These are phyloP conservation scores for Coilia nasus DNA, from an alignment of 2,797 vertebrate genomes.

Conservation along the genomic window DNA sequence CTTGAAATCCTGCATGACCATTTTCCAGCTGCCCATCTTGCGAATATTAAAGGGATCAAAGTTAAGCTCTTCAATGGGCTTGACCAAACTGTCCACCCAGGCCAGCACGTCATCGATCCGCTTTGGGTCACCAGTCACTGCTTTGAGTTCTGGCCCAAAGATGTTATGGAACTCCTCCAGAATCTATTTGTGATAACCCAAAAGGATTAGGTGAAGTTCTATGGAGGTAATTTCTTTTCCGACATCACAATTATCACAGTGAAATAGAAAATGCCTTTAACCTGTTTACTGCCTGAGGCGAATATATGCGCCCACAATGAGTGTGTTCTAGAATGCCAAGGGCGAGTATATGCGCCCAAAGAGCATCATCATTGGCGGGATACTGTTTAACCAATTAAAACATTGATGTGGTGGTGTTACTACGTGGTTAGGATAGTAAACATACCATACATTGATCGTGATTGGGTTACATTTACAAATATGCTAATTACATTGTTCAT, in stretches of 20 bases:
- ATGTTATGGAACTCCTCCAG: constrained; percentile 88
- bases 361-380: too few relatives aligned
- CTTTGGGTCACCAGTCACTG: constrained; percentile 84
- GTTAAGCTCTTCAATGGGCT: constrained; percentile 76
- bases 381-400: too few relatives aligned
- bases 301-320: too few relatives aligned
- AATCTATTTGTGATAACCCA: constrained; percentile 66
- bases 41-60: constrained; percentile 85
- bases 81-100: constrained; percentile 78
- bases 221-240: too few relatives aligned
- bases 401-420: too few relatives aligned
- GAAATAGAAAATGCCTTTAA: neutral
- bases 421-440: too few relatives aligned
- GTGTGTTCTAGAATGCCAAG: too few relatives aligned
- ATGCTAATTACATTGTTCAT: too few relatives aligned
- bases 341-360: too few relatives aligned
- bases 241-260: neutral
- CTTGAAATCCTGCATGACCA: constrained; percentile 83
- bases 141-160: constrained; percentile 86
- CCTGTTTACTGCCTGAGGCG: too few relatives aligned
- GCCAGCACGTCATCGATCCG: constrained; percentile 78
- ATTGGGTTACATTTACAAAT: too few relatives aligned
- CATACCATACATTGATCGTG: too few relatives aligned
- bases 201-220: neutral
- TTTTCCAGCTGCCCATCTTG: constrained; percentile 80